Percentiles rank a stretch among this genome's conserved stretches.
Conservation (phyloP, 2,797 vertebrate species). For the Sparus aurata region DNA sequence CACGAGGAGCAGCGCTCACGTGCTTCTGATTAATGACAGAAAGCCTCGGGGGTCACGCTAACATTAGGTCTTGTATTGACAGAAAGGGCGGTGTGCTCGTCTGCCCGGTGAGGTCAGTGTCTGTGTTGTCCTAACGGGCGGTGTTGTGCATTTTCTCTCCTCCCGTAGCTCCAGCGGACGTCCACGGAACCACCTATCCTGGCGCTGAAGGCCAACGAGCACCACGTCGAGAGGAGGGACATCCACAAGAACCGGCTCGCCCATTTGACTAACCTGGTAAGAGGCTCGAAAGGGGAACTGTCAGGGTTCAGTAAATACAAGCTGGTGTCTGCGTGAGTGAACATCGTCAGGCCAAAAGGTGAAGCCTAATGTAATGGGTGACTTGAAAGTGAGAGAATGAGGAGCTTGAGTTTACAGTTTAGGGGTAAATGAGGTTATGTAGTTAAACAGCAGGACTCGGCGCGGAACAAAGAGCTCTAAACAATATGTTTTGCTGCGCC, state of each 20-base stretch:
- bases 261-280: slow-evolving; percentile 86
- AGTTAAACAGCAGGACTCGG: slow-evolving; percentile 12
- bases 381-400: slow-evolving; percentile 32
- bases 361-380: slow-evolving; percentile 24
- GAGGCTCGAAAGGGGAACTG: slow-evolving; percentile 21
- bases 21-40: slow-evolving; percentile 76
- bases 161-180: slow-evolving; percentile 79
- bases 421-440: slow-evolving; percentile 21
- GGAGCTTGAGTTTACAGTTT: slow-evolving; percentile 24
- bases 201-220: slow-evolving; percentile 72
- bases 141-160: slow-evolving; percentile 28
- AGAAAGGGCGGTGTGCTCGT: slow-evolving; percentile 60
- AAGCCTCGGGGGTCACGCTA: slow-evolving; percentile 59
- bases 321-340: not conserved
- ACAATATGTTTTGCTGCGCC: slow-evolving; percentile 17
- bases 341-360: not conserved
- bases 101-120: slow-evolving; percentile 55
- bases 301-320: not conserved
- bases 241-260: slow-evolving; percentile 75
- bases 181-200: slow-evolving; percentile 79
- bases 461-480: slow-evolving; percentile 11
- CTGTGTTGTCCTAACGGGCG: slow-evolving; percentile 60
- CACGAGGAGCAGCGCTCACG: slow-evolving; percentile 49
- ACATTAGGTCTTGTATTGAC: slow-evolving; percentile 68
- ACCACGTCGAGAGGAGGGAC: slow-evolving; percentile 84